Conservation (phyloP, 2,797 vertebrate species). For the Antrozous pallidus region DNA sequence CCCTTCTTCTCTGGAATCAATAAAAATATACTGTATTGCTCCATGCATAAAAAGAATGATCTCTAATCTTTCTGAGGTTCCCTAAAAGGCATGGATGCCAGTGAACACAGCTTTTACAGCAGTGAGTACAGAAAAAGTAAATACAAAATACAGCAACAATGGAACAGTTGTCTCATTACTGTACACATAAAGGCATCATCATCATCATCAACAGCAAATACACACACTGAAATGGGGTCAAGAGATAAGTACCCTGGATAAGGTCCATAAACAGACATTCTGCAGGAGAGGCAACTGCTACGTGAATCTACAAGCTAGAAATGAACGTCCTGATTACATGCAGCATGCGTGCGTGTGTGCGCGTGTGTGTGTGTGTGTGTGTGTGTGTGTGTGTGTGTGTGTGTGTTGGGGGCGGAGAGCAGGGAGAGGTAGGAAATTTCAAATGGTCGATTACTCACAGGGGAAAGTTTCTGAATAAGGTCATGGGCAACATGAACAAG, state of each 20-base stretch:
- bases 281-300: not conserved
- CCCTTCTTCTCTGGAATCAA: no score
- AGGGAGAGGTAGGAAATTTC: not conserved
- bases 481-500: conserved; percentile 96
- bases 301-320: not conserved
- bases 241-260: not conserved
- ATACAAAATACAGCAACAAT: not conserved
- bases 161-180: not conserved
- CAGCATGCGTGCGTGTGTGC: not conserved
- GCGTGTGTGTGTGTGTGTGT: no score
- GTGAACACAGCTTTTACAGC: not conserved
- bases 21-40: not conserved
- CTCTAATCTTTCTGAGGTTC: not conserved
- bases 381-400: no score
- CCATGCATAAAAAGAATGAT: not conserved
- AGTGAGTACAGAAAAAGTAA: not conserved
- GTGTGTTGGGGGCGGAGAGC: not conserved
- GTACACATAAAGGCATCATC: not conserved
- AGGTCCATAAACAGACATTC: not conserved
- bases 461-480: conserved; percentile 97
- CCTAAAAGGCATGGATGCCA: not conserved
- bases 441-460: conserved; percentile 85
- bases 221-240: not conserved
- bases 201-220: not conserved
- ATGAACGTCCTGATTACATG: not conserved